Base-by-base conservation (phyloP, 1,140 invertebrate species). In the Tyrophagus putrescentiae region DNA sequence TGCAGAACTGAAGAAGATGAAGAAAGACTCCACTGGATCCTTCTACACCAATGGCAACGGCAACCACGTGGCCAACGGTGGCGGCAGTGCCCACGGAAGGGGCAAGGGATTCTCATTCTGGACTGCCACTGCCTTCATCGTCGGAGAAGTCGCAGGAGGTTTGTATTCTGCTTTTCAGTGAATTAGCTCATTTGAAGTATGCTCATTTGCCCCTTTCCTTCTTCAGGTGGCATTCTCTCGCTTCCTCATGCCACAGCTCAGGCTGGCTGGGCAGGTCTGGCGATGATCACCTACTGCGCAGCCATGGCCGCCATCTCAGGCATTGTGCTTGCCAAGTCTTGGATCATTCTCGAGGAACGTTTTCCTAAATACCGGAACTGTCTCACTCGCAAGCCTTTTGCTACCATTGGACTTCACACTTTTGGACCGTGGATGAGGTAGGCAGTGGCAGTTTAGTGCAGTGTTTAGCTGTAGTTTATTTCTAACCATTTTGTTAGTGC, bases 71-170 rank as follows among this genome's bases (percentile, higher is more conserved):
- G 13, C 36, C 36, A 13, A 39, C 36, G 36, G 21, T 39, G 13
- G 13, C 36, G 36, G 21, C 36, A 13, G 36, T 39, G 36, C 13
- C 36, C 36, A 39, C 36, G 13, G 36, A 39, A 39, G 13, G 21
- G 21, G 13, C 36, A 39, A 57, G 73, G 73, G 23, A 66, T 76
- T 4, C 65, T n/a, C 67, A 9, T 64, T 76, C 32, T 6, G 68
- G 1, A 70, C 79, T 57, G 77, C 81, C 0, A 75, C 78, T 0
- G 71, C 84, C 33, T 80, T 85, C 65, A 76, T 85, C 23, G 77
- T 79, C 5, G 83, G 80, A 0, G 82, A 84, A 69, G 83, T 85
- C 76, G 82, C 82, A 1, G 83, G 84, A 18, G 82, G 80, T 63
- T 39, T 39, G 36, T 39, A n/a, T n/a, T n/a, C 21, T 39, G 36